These are phyloP conservation scores for Lanius ludovicianus DNA, from an alignment of 2,113 vertebrate species.

Conservation along the genomic window DNA sequence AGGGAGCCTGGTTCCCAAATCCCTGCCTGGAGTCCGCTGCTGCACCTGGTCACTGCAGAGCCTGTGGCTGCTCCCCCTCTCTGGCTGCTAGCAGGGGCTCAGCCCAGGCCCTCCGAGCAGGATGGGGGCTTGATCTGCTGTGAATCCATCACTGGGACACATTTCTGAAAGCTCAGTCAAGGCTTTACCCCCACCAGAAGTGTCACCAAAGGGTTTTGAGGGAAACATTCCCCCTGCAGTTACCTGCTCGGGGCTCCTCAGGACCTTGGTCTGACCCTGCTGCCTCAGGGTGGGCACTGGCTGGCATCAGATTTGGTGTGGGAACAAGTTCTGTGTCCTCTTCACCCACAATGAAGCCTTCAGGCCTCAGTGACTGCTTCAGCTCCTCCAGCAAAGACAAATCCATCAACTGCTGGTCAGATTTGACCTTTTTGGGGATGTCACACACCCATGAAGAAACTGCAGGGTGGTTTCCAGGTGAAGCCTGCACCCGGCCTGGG, in stretches of 20 bases:
- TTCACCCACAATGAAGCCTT: not conserved
- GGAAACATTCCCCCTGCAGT: not conserved
- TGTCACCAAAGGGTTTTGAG: not conserved
- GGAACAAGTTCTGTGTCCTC: not conserved
- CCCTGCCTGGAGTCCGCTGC: not conserved
- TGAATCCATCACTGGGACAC: not conserved
- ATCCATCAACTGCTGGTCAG: not conserved
- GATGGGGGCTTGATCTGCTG: not conserved
- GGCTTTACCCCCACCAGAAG: not conserved
- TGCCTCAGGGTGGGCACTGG: not conserved
- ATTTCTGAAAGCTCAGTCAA: not conserved
- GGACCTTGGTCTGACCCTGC: not conserved
- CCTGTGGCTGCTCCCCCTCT: rapidly evolving
- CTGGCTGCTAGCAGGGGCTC: not conserved
- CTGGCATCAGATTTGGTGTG: not conserved
- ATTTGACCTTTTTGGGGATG: not conserved
- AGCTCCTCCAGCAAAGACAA: not conserved
- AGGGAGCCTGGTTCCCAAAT: rapidly evolving
- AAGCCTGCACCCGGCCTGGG: not conserved
- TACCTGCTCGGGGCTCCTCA: not conserved
- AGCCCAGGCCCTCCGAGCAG: not conserved
- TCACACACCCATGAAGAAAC: not conserved
- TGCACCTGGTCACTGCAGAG: not conserved
- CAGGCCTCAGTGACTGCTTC: not conserved
- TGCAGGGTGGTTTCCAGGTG: not conserved